Conservation (phyloP, 53 echinoderm and acorn worm genomes). For the Stichopus horrens region DNA sequence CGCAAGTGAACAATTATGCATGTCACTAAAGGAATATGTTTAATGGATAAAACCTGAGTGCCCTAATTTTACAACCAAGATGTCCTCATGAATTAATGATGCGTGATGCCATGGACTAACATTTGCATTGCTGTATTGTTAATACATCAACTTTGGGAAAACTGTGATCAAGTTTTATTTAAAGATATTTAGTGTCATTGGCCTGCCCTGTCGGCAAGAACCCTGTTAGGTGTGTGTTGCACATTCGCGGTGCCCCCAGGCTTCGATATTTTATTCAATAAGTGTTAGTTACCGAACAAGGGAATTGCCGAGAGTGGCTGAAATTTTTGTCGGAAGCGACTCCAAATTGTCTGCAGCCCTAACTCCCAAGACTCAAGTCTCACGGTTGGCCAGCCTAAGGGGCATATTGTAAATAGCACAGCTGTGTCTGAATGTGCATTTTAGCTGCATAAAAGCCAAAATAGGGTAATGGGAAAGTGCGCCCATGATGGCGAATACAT, state of each 20-base stretch:
- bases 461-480: constrained; percentile 34
- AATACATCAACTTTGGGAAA: no score
- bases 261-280: constrained; percentile 40
- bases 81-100: no score
- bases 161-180: not conserved
- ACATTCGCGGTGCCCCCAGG: constrained; percentile 24
- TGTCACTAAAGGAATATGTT: no score
- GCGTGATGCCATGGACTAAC: no score
- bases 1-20: no score
- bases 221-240: constrained; percentile 39
- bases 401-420: constrained; percentile 33
- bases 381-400: constrained; percentile 28
- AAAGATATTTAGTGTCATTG: constrained; percentile 18
- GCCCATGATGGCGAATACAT: constrained; percentile 16
- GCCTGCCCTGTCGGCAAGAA: constrained; percentile 13
- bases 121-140: no score
- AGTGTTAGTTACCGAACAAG: constrained; percentile 42
- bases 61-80: no score
- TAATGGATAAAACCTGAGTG: no score
- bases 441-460: not conserved
- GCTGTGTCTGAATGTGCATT: constrained; percentile 7
- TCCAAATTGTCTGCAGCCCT: constrained; percentile 43
- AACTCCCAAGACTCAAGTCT: constrained; percentile 38
- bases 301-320: constrained; percentile 39
- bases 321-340: constrained; percentile 38